Base-by-base conservation (phyloP, 2,888 invertebrate genomes). In the Euzophera pinguis region DNA sequence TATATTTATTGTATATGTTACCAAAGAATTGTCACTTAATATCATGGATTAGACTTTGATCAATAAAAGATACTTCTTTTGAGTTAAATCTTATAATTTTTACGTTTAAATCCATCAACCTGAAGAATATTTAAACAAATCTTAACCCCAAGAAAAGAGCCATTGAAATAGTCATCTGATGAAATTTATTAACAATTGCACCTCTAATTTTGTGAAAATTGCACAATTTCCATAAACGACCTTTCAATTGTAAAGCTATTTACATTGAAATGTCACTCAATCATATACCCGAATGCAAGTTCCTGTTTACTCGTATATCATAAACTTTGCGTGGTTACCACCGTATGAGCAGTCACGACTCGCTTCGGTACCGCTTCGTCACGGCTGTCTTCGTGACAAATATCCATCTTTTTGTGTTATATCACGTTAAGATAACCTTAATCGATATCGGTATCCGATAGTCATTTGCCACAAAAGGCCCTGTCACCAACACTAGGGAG, bases 361-460 rank as follows among this genome's bases (percentile, higher is more conserved):
- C 32, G 61, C 61, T 59, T 57, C 61, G 57, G 57, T 59, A 62
- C 60, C 47, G 49, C 52, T 52, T 63, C 64, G 70, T 63, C 67
- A 71, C 66, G 73, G 63, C 64, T 75, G 70, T 80, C 73, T 56
- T 48, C 60, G 66, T 67, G 63, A 64, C 65, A 62, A 75, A 71
- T 73, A 68, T 58, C 56, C 69, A 56, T 68, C 61, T 67, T 67
- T 69, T 71, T 65, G 41, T 17, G 64, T 62, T 65, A 64, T 57
- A 59, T 62, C 55, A 59, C 61, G 65, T 62, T 53, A 59, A 57
- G 56, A 58, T 64, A 63, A 60, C 77, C 77, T 69, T 78, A 80
- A 81, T 81, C 78, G 77, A 73, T 75, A 75, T 67, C 60, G 32
- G 50, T 42, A 35, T 17, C 34, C 9, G 35, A 42, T 34, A 35